These are phyloP conservation scores for Paratilapia polleni DNA, from an alignment of 2,113 vertebrate genomes.

Conservation along the genomic window DNA sequence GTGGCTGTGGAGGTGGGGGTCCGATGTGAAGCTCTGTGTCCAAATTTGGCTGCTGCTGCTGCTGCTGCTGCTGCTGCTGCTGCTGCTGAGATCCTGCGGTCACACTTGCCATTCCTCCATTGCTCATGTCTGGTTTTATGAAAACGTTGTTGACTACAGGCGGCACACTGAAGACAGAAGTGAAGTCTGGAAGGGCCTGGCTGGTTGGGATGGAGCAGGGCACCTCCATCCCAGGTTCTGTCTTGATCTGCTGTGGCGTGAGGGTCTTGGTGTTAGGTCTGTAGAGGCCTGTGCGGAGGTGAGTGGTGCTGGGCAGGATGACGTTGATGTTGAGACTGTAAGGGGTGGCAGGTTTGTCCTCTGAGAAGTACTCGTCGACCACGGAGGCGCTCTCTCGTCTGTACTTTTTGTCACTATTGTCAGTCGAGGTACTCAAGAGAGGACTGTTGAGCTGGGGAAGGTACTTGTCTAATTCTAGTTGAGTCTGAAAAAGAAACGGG, in stretches of 20 bases:
- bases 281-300: constrained; percentile 90
- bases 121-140: constrained; percentile 86
- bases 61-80: constrained; percentile 31
- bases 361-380: constrained; percentile 90
- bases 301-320: constrained; percentile 87
- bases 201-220: constrained; percentile 80
- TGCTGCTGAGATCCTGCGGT: not conserved
- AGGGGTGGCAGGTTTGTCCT: constrained; percentile 80
- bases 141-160: constrained; percentile 87
- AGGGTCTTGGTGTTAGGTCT: constrained; percentile 74
- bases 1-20: constrained; percentile 74
- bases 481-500: constrained; percentile 65
- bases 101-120: constrained; percentile 28
- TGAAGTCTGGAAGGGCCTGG: constrained; percentile 92
- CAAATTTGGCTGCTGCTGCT: constrained; percentile 42
- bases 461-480: constrained; percentile 89
- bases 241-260: constrained; percentile 85
- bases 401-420: constrained; percentile 85
- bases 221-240: constrained; percentile 82
- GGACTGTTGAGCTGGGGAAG: constrained; percentile 72
- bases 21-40: constrained; percentile 80
- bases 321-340: constrained; percentile 95
- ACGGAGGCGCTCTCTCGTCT: constrained; percentile 89
- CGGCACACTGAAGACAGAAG: constrained; percentile 89
- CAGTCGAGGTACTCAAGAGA: constrained; percentile 16